These are phyloP conservation scores for Halcyon leucocephala DNA, from an alignment of 2,797 vertebrate genomes.

Conservation along the genomic window DNA sequence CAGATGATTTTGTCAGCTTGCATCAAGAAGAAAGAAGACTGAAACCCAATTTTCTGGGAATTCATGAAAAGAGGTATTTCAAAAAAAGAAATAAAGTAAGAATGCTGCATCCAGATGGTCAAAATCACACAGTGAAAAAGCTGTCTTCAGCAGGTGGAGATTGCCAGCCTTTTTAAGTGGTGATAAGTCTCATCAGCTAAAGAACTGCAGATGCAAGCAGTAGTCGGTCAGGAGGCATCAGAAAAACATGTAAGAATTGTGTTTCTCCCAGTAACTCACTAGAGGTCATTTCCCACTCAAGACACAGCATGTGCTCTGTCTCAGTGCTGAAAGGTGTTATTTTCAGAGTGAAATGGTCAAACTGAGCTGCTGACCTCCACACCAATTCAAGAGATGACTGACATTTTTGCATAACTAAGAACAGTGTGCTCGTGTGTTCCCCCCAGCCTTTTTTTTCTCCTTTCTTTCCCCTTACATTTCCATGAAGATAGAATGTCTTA, in stretches of 20 bases:
- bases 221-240: not conserved
- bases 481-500: not conserved
- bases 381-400: not conserved
- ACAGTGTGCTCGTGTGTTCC: not conserved
- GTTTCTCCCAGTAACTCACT: not conserved
- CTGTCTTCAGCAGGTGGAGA: not conserved
- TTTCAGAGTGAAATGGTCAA: not conserved
- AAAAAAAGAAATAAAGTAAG: not conserved
- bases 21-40: not conserved
- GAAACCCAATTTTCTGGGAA: not conserved
- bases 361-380: not conserved
- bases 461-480: not conserved
- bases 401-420: not conserved
- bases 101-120: constrained; percentile 23
- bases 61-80: not conserved
- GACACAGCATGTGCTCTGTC: not conserved
- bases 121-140: constrained; percentile 5
- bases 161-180: not conserved
- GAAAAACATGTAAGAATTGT: not conserved
- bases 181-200: not conserved
- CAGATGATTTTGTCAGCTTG: constrained; percentile 15
- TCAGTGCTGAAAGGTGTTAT: not conserved
- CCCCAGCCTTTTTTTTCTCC: fast-evolving
- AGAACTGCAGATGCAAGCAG: not conserved
- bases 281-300: not conserved